A percentile compares a stretch with the other conserved stretches of the same genome.
These are phyloP conservation scores for Tragelaphus scriptus DNA, from an alignment of 2,113 vertebrate genomes.

Conservation along the genomic window DNA sequence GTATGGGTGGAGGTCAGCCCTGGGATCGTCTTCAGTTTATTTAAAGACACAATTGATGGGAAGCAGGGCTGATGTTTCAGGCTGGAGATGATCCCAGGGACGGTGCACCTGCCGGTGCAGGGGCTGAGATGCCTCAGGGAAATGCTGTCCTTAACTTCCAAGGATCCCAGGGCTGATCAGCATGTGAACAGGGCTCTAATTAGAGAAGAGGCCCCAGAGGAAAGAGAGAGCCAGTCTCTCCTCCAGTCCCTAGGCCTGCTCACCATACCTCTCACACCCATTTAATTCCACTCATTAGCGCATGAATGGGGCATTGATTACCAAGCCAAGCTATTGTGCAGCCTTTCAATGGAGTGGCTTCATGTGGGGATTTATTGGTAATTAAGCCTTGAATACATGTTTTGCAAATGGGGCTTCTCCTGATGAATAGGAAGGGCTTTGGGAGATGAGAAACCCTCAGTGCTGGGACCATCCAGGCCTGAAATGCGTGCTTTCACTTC, in stretches of 20 bases:
- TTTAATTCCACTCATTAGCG: slow-evolving; percentile 75
- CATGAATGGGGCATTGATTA: slow-evolving; percentile 79
- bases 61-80: neutral
- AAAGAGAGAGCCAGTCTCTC: neutral
- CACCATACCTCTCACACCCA: slow-evolving; percentile 57
- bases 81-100: neutral
- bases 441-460: slow-evolving; percentile 21
- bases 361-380: slow-evolving; percentile 75
- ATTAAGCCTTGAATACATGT: slow-evolving; percentile 78
- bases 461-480: slow-evolving; percentile 33
- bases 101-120: accelerated
- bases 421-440: slow-evolving; percentile 66
- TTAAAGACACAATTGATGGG: neutral
- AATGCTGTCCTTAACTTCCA: slow-evolving; percentile 53
- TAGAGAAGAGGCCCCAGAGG: slow-evolving; percentile 20
- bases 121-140: slow-evolving; percentile 29
- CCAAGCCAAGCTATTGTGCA: slow-evolving; percentile 70
- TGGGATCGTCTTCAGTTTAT: neutral
- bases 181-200: slow-evolving; percentile 76
- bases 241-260: slow-evolving; percentile 60
- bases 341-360: slow-evolving; percentile 65
- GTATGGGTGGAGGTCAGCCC: neutral
- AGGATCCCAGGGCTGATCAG: slow-evolving; percentile 70
- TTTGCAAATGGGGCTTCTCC: slow-evolving; percentile 76
- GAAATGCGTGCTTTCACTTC: slow-evolving; percentile 27